Percentiles rank a stretch among this genome's conserved stretches.
phyloP scores from a whole-genome alignment of 2,797 vertebrate species.

The Myotis vivesi region DNA sequence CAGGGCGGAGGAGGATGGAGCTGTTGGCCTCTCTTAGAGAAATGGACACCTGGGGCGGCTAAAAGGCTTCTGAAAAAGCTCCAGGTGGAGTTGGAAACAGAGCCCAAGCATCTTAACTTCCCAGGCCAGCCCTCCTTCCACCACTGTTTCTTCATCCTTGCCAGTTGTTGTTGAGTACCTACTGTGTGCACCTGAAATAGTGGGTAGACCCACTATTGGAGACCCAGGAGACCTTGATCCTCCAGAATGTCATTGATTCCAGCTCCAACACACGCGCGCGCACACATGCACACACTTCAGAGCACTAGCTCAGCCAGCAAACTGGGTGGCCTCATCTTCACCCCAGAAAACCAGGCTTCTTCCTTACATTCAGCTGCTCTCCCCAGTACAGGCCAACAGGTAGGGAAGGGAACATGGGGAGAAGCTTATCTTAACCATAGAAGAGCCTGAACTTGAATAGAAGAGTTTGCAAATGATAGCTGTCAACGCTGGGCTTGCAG shows the following conservation, averaged over 20 bases:
- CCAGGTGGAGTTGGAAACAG: neutral
- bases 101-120: neutral
- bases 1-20: neutral
- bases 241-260: neutral
- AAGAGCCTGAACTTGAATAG: constrained; percentile 7
- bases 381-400: neutral
- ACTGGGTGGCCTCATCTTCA: neutral
- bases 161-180: neutral
- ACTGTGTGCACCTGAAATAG: neutral
- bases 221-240: neutral
- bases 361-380: neutral
- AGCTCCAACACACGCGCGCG: neutral
- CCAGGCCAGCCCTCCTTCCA: neutral
- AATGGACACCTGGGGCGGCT: neutral
- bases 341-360: neutral
- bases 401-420: neutral
- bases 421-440: neutral
- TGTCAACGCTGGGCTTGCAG: neutral
- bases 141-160: neutral
- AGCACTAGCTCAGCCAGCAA: neutral
- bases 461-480: neutral
- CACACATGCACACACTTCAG: neutral
- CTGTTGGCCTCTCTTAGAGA: neutral
- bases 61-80: neutral
- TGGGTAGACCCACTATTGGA: neutral